Base-by-base conservation (phyloP, 2,888 invertebrate species). In the Sarcophaga variegata region DNA sequence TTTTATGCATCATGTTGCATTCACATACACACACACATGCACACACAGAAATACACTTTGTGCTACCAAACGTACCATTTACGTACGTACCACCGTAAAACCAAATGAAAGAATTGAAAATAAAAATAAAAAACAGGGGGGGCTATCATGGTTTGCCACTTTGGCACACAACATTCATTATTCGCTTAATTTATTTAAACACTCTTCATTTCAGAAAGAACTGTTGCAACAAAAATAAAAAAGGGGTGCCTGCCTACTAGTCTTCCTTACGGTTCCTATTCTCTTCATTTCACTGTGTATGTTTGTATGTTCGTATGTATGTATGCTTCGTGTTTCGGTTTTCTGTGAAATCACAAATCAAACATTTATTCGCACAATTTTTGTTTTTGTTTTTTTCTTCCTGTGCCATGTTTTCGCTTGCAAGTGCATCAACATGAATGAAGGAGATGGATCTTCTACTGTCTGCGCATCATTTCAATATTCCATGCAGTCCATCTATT, bases 301-400 rank as follows among this genome's bases (percentile, higher is more conserved):
- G 70, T 25, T 45, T 27, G 20, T 47, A 20, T 22, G 22, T 22
- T 22, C 22, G 54, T 22, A n/a, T 64, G 70, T 25, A 22, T 27
- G 20, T 47, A 20, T 77, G 64, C 78, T 78, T 59, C 27, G 62
- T 77, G 59, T 77, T 69, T 76, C 54, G 87, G 89, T 89, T 91
- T 37, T 89, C 89, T 90, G 80, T 91, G 92, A 92, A 92, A 92
- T 92, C 92, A 89, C 90, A 91, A 91, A 92, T 92, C 92, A 92
- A 92, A 92, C 91, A 92, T 90, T 37, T 91, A 90, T 91, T 92
- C 92, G 92, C 88, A 89, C 88, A 87, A 87, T 88, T 83, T 82
- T 64, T 83, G 69, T 80, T 37, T 54, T 66, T 59, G 14, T 27
- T 25, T 47, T 22, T 37, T 22, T 54, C 14, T 37, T 37, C 54